Evolutionary conservation across 2,113 vertebrate species (phyloP), one percentile per base, ranked within the genome.

Genomic region (Pteropus alecto): DNA sequence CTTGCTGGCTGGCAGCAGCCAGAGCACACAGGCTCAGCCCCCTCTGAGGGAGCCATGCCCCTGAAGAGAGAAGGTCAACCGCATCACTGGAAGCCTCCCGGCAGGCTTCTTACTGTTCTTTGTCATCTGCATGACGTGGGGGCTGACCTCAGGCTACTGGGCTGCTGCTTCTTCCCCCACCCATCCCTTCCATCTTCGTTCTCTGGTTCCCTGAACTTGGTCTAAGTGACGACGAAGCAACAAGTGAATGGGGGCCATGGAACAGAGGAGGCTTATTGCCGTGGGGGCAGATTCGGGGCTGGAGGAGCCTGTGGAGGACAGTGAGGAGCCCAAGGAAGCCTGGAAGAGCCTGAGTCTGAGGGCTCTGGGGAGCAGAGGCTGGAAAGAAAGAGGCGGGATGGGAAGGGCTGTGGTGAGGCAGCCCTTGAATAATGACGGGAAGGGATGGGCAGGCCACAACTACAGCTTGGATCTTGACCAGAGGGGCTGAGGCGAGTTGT

Each of bases 401-500:
- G 41, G 14, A 30, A 1, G 41, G 22, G 8, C 82, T 0, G 0
- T 16, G 67, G 87, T 19, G 30, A 4, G 46, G 51, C 15, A 16
- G 51, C 1, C 15, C 51, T 51, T 51, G 51, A 16, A 51, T 51
- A 51, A 51, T 51, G 15, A 51, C 16, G 51, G 51, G 51, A 51
- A 51, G 51, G 51, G 15, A 15, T 0, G 2, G 68, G 60, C 2
- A 14, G 46, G 21, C 61, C 11, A 26, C 46, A 22, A 43, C 61
- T 6, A 26, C 46, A 18, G 58, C 35, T 43, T 18, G 19, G 70
- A 21, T 41, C 8, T 15, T 18, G 61, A 14, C 18, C 10, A 58
- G 51, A 24, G 14, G 11, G n/a, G 26, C 24, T 0, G 2, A 19
- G 76, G 21, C 26, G 41, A 38, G 61, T 7, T 0, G 2, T 46